Conservation (phyloP, 2,113 vertebrate species). For the Fulmarus glacialis region DNA sequence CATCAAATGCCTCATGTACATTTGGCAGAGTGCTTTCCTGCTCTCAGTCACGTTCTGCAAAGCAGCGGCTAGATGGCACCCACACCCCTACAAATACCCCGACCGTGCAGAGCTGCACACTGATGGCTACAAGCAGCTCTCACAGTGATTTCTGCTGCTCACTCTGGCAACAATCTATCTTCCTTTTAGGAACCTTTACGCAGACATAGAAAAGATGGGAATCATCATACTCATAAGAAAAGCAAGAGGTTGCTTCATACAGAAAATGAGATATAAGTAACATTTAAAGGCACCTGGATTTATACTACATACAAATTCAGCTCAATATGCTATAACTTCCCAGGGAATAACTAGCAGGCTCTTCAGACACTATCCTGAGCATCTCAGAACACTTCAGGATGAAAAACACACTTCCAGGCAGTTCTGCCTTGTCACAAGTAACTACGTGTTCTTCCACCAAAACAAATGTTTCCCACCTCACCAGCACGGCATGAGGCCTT, state of each 20-base stretch:
- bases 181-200: background rate
- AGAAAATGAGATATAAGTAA: background rate
- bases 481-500: rapidly evolving
- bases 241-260: background rate
- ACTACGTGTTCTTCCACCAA: background rate
- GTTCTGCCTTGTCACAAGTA: background rate
- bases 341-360: background rate
- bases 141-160: background rate
- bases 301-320: constrained; percentile 1
- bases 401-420: background rate
- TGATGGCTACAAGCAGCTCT: rapidly evolving
- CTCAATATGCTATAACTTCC: background rate
- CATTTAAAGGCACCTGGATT: constrained; percentile 68
- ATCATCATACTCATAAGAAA: background rate
- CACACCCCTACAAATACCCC: background rate
- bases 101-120: background rate
- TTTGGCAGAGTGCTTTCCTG: background rate
- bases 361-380: background rate
- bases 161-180: background rate
- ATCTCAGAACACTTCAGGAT: background rate
- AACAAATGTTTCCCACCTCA: background rate
- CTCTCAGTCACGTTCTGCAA: background rate
- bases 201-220: background rate
- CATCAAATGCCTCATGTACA: too few relatives aligned
- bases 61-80: background rate